Evolutionary conservation across 2,888 invertebrate genomes (phyloP).

Genomic region (Rugalucina vietnamica): DNA sequence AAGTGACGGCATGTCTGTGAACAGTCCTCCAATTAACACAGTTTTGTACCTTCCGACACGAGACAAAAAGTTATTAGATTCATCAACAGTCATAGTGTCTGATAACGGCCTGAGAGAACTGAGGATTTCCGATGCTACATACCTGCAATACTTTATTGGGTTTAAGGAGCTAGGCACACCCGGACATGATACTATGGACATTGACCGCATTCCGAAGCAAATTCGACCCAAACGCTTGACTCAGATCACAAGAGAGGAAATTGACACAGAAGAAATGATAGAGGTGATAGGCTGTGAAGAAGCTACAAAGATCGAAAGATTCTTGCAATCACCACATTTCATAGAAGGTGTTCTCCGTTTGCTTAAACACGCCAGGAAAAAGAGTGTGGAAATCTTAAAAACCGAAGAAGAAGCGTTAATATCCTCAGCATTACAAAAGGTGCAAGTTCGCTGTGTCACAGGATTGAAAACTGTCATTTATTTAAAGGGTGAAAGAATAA

Average conservation of each 20-base stretch:
- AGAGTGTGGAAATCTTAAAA: neutral
- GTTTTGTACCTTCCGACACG: neutral
- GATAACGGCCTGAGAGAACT: neutral
- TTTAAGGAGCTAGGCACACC: neutral
- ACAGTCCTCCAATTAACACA: neutral
- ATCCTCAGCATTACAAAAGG: neutral
- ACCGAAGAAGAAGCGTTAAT: neutral
- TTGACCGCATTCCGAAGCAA: neutral
- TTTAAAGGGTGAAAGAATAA: neutral
- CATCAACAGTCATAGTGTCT: neutral
- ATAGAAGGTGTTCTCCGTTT: neutral
- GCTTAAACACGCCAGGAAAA: neutral
- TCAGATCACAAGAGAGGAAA: neutral
- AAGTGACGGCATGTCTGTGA: neutral
- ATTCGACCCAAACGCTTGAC: neutral
- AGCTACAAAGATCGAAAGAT: neutral
- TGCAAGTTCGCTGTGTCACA: neutral
- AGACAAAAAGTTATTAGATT: neutral
- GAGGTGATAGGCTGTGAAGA: neutral
- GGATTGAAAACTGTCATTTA: neutral
- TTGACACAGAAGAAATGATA: neutral
- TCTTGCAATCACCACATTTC: neutral
- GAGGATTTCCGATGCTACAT: neutral
- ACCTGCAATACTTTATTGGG: neutral
- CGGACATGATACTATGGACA: neutral